Base-by-base conservation (phyloP, 2,888 invertebrate genomes). In the Torymus texanus region DNA sequence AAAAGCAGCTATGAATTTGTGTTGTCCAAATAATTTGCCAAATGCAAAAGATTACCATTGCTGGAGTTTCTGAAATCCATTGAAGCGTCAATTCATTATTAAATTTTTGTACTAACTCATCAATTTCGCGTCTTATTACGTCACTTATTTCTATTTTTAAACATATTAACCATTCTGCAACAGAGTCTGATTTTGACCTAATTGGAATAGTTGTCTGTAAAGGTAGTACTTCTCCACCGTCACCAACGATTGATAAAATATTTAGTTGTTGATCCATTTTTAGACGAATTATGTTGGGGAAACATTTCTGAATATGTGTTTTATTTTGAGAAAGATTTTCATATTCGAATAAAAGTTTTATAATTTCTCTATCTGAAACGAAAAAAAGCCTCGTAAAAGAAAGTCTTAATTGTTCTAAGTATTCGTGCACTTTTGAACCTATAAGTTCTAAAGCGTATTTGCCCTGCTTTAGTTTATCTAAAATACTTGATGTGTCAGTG, bases 311-410 rank as follows among this genome's bases (percentile, higher is more conserved):
- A 63, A 95, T 87, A 87, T 93, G 92, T 0, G 93, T 93, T 83
- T 93, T 92, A 5, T 94, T 93, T 68, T 93, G 91, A 13, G 91
- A 83, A 0, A 93, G 92, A 87, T 94, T 92, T 86, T 93, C 93
- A 1, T 93, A 93, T 88, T 94, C 94, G 0, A 95, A 94, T 29
- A 96, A 89, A 82, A 95, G 94, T 85, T 94, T 93, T 71, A 95
- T 90, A 89, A 95, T 92, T 88, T 95, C 95, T 83, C 94, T 93
- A 87, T 95, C 95, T 0, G 95, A 94, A 75, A 95, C 88, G 85
- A 95, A 95, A 90, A 95, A 95, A 86, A 96, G 94, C 83, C 95
- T 93, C 14, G 95, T 93, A 87, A 95, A 95, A 85, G 91, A 93
- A 13, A 93, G 88, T 79, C 94, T 91, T 84, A 94, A 94, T 86